Base-by-base conservation (phyloP, 2,888 invertebrate genomes). In the Arctia plantaginis region DNA sequence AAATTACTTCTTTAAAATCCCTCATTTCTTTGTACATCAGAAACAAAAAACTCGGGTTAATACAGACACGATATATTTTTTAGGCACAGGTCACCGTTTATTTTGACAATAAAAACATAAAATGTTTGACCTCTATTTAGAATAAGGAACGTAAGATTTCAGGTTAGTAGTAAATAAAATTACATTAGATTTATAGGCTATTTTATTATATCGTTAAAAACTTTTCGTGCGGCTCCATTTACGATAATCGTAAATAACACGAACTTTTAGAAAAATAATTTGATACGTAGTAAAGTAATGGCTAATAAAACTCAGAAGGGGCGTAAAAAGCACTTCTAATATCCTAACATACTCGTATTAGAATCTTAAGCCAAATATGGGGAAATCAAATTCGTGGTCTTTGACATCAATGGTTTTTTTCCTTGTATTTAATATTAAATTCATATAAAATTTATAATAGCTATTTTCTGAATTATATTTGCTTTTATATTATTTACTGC, bases 171-270 rank as follows among this genome's bases (percentile, higher is more conserved):
- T 83, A 84, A 84, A 83, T 82, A 78, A 80, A 83, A 80, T 82
- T 80, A 78, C 66, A 74, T 44, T 64, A 73, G 66, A 77, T 84
- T 83, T 79, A 83, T 82, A 73, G 82, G 73, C 77, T 76, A 78
- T 80, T 80, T 83, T 80, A 82, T 77, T 77, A 84, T 75, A 71
- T 79, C 79, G 83, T 80, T 84, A 83, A 82, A 80, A 83, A 80
- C 73, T 84, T 80, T 75, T 72, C 74, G 75, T 69, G 71, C 74
- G 77, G 65, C 74, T 76, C 77, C 84, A 82, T 82, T 82, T 80
- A 76, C 80, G 69, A 77, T 82, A 80, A 83, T 80, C 80, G 82
- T 83, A 83, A 82, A 85, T 83, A 81, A 70, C 41, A 66, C 15
- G 74, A 81, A 79, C 75, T 82, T 81, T 77, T 81, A 78, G 69